These are phyloP conservation scores for Eristalis intricaria DNA, from an alignment of 2,888 invertebrate species.

Conservation along the genomic window DNA sequence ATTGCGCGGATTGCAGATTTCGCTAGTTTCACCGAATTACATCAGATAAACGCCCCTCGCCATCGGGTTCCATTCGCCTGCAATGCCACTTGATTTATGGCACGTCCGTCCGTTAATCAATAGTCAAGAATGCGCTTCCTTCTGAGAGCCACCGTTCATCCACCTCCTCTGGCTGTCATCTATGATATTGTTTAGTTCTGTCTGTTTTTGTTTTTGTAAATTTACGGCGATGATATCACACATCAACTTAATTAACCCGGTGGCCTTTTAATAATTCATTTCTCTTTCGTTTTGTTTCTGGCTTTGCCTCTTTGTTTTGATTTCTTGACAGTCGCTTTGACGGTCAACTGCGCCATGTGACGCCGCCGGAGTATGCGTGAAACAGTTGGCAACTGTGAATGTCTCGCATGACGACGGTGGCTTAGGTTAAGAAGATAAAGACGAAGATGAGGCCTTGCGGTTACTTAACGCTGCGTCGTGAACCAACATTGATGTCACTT, in stretches of 20 bases:
- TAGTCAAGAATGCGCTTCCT: constrained; percentile 10
- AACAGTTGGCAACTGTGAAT: constrained; percentile 32
- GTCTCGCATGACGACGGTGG: constrained; percentile 12
- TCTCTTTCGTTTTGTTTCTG: not conserved
- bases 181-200: constrained; percentile 16
- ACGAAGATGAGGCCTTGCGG: constrained; percentile 30
- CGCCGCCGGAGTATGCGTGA: constrained; percentile 35
- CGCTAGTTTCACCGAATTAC: not conserved
- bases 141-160: constrained; percentile 6
- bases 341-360: constrained; percentile 34
- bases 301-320: constrained; percentile 52
- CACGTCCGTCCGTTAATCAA: constrained; percentile 11
- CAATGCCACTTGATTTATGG: not conserved
- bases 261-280: constrained; percentile 64
- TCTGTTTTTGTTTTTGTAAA: constrained; percentile 44
- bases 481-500: constrained; percentile 20
- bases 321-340: constrained; percentile 42
- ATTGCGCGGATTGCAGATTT: constrained; percentile 2
- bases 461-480: constrained; percentile 4
- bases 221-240: constrained; percentile 64
- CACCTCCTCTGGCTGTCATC: constrained; percentile 3
- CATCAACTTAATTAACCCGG: constrained; percentile 66
- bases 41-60: not conserved
- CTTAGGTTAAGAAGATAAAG: constrained; percentile 17
- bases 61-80: not conserved